Base-by-base conservation (phyloP, 2,113 vertebrate species). In the Philantomba maxwellii region DNA sequence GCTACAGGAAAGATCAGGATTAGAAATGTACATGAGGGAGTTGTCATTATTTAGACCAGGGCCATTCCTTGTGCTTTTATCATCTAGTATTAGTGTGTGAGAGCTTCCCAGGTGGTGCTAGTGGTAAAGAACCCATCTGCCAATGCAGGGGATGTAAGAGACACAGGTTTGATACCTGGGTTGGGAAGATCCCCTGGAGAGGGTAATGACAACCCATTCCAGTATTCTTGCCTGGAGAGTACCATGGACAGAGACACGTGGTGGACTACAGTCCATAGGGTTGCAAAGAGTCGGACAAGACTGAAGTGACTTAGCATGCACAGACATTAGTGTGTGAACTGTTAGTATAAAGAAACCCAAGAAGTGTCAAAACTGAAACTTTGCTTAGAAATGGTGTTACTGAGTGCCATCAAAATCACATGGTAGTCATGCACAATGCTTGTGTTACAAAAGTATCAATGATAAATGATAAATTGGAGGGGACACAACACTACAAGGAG, bases 261-360 rank as follows among this genome's bases (percentile, higher is more conserved):
- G 11, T 3, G 6, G 12, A 7, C 36, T 43, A 15, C 23, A 26
- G 21, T 75, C 39, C 23, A 26, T 15, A 75, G 23, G 6, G 23
- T 43, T 14, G 1, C 39, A 26, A 43, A 73, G 39, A 43, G 39
- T 75, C 0, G 0, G 39, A 8, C 39, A 75, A 43, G 70, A 43
- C 23, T 43, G 1, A 75, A 75, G 70, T 43, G 23, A 43, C 70
- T 75, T 26, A 26, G 39, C 70, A 7, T 7, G 12, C 36, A 75
- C 12, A 43, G 15, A 43, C 5, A 2, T 43, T 43, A 75, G 39
- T 43, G 39, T 75, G 23, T 75, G 36, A 26, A 75, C 23, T 43
- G 3, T 43, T 75, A 15, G 36, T 43, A 75, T 7, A 80, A 80
- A 80, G 28, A 30, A 80, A 19, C 73, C 21, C 6, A 28, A 87